Evolutionary conservation across 2,888 invertebrate genomes (phyloP), one percentile per base, ranked within the genome.

Genomic region (Imbricaverruca yamaguchii): DNA sequence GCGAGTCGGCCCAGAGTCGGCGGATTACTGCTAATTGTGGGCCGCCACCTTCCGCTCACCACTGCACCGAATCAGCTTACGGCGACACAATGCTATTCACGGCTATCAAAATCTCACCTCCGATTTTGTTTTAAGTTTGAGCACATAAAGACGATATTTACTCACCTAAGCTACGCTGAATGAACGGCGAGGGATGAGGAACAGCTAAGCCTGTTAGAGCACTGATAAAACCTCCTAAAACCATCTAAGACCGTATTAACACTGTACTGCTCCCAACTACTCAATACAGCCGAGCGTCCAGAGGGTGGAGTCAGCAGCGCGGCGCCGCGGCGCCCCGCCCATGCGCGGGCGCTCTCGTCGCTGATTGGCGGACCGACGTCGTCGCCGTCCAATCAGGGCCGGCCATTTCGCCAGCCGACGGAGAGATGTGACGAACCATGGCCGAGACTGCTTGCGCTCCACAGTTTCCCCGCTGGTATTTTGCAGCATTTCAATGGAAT

Each of bases 91-190:
- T 53, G 74, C 74, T 74, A 74, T 74, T 74, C 74, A 53, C 74
- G 74, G 74, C 25, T 53, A 74, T 74, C 74, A 74, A 53, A 39
- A 53, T 74, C 74, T 39, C 74, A 74, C 74, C 74, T 74, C 74
- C 15, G 74, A 74, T 74, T 74, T 74, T 74, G 74, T 74, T 74
- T 74, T 74, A 74, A 53, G 74, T 74, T 74, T 53, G 74, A 74
- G 74, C 74, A 74, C 74, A 74, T 74, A 74, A 74, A 74, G 74
- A 74, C 53, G 74, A 74, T 74, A 74, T 74, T 74, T 74, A 74
- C 74, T 74, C 74, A 74, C 74, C 74, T 74, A 74, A 74, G 74
- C 74, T 74, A 39, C 39, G 74, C 74, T 74, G 74, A 74, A 74
- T 74, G 74, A 74, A 74, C 74, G 53, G 15, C 53, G 74, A 69